phyloP scores from a whole-genome alignment of 2,113 vertebrate species.

The Oryzias melastigma region DNA sequence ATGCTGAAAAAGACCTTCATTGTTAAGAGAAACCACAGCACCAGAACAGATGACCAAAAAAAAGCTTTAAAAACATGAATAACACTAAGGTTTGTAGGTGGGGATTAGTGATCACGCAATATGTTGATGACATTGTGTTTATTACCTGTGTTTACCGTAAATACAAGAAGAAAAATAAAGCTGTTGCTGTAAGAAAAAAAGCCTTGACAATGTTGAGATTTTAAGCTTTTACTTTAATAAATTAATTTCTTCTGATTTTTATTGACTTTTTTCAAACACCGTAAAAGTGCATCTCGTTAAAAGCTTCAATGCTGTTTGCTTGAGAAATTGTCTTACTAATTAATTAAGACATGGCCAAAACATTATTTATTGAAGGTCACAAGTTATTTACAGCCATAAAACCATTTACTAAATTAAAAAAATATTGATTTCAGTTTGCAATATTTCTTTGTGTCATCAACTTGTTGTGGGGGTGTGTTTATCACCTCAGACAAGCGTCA shows the following conservation, averaged over 20 bases:
- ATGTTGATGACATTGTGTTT: background rate
- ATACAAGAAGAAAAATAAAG: too few relatives aligned
- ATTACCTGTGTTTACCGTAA: background rate
- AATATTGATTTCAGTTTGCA: background rate
- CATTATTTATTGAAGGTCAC: background rate
- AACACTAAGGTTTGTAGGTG: background rate
- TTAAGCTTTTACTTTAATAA: too few relatives aligned
- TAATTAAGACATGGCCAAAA: background rate
- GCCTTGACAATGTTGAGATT: too few relatives aligned
- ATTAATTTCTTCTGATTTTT: too few relatives aligned
- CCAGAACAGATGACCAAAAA: constrained; percentile 6
- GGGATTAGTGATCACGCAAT: background rate
- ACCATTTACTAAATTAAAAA: background rate
- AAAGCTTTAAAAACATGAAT: constrained; percentile 8
- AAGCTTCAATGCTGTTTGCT: background rate
- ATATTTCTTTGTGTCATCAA: too few relatives aligned
- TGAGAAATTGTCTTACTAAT: background rate
- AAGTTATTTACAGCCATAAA: background rate
- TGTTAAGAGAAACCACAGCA: constrained; percentile 11
- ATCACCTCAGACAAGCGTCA: too few relatives aligned
- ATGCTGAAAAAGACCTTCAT: constrained; percentile 9
- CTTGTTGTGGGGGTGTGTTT: too few relatives aligned
- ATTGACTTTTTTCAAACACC: too few relatives aligned
- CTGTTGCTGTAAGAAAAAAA: too few relatives aligned
- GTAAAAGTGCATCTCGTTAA: background rate